Percentiles rank a stretch among this genome's conserved stretches.
phyloP scores from a whole-genome alignment of 2,888 invertebrate species.

The Germaria angustata region DNA sequence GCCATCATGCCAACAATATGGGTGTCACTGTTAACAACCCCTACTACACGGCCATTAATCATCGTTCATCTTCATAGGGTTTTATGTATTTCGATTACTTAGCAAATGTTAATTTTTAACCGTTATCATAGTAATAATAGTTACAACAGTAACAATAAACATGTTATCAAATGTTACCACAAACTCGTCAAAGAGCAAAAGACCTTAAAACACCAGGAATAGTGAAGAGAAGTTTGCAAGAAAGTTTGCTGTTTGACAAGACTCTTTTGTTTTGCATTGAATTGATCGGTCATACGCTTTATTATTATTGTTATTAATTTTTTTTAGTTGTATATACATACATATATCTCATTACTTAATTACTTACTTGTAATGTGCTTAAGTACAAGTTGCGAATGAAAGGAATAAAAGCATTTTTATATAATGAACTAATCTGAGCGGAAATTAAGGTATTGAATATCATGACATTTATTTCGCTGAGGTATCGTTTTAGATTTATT shows the following conservation, averaged over 20 bases:
- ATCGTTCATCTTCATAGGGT: slow-evolving; percentile 79
- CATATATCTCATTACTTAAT: neutral
- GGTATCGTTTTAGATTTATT: no score
- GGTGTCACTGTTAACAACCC: slow-evolving; percentile 71
- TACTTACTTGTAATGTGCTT: neutral
- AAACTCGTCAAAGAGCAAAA: slow-evolving; percentile 18
- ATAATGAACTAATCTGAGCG: no score
- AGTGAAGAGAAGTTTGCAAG: slow-evolving; percentile 7
- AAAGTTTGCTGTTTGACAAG: slow-evolving; percentile 1
- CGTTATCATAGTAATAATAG: slow-evolving; percentile 46
- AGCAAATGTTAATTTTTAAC: slow-evolving; percentile 75
- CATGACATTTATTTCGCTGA: no score
- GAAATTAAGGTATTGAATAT: no score
- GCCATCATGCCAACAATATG: slow-evolving; percentile 67
- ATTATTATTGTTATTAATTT: no score
- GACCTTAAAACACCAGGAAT: neutral
- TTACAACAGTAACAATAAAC: slow-evolving; percentile 12
- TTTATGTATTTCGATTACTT: slow-evolving; percentile 78
- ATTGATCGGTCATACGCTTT: no score
- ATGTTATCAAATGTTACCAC: slow-evolving; percentile 27
- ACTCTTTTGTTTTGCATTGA: neutral
- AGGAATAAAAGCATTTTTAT: no score
- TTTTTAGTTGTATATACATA: no score
- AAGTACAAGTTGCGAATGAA: no score
- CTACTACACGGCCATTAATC: slow-evolving; percentile 76